Base-by-base conservation (phyloP, 1,140 invertebrate species). In the Glomeris maerens region DNA sequence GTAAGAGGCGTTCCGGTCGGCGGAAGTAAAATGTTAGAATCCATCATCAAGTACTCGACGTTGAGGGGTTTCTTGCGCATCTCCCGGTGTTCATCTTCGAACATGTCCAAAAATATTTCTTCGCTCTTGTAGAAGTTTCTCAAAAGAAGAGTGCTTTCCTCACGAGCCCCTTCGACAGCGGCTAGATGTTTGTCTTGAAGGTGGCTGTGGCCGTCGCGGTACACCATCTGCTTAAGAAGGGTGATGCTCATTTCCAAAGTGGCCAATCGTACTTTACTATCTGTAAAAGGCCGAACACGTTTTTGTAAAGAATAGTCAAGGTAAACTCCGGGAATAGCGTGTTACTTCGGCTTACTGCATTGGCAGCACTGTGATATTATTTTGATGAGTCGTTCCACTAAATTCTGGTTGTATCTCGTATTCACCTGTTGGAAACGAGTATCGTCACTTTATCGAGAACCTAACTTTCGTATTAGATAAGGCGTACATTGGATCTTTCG, bases 91-190 rank as follows among this genome's bases (percentile, higher is more conserved):
- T 99, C 95, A 66, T 97, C 91, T 70, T 99, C 94, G 70, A 99
- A 98, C 78, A 98, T 90, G 64, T 98, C 94, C 27, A 98, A 70
- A 71, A 98, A 98, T 56, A 98, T 92, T 62, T 98, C 93, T 73
- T 98, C 93, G 62, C 85, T 91, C 78, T 94, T 95, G 66, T 93
- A 95, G 64, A 94, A 93, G 72, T 91, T 92, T 31, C 87, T 75
- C 1, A 95, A 73, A 13, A 90, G 70, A 20, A 82, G 75, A 31
- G 86, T 89, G 54, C 87, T 86, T 61, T 92, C 84, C 59, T 88
- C 84, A 53, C 81, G 78, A 3, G 87, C 81, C 42, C 79, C 75
- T 64, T 90, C 84, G 13, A 90, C 75, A 7, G 77, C 72, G 13
- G 75, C 75, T 54, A 75, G 73, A 62, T 82, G 82, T 56, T 75